Evolutionary conservation across 2,113 vertebrate genomes (phyloP).

Genomic region (Capreolus pygargus): DNA sequence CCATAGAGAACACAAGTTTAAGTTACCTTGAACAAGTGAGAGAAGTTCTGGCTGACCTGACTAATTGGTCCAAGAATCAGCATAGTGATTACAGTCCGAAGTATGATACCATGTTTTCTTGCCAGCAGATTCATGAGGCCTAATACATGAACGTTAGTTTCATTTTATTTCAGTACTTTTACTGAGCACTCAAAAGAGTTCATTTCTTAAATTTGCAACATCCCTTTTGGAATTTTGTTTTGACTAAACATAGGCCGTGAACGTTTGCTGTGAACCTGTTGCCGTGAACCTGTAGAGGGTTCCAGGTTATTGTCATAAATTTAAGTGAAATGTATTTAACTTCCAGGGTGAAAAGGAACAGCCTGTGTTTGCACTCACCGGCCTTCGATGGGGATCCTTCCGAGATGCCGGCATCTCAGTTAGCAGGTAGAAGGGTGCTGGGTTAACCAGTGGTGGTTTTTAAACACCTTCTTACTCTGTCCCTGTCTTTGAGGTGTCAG

Average conservation of each 20-base stretch:
- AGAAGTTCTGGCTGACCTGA: neutral
- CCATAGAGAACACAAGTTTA: neutral
- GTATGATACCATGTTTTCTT: neutral
- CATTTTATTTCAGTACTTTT: neutral
- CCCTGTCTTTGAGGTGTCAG: neutral
- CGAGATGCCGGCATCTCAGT: constrained; percentile 89
- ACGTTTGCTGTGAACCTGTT: neutral
- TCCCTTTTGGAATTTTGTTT: neutral
- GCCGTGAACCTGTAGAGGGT: too few species aligned
- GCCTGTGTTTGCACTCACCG: constrained; percentile 93
- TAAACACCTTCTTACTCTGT: neutral
- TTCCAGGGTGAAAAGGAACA: constrained; percentile 93
- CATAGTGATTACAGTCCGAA: neutral
- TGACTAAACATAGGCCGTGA: neutral
- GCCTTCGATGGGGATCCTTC: constrained; percentile 95
- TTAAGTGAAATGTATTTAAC: constrained; percentile 52
- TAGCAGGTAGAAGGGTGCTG: constrained; percentile 89
- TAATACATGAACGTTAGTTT: neutral
- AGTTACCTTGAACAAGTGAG: neutral
- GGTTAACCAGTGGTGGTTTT: neutral
- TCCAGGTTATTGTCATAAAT: neutral
- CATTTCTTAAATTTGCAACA: neutral
- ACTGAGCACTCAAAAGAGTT: neutral
- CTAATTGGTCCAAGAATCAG: neutral
- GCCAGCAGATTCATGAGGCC: neutral